phyloP scores from a whole-genome alignment of 2,797 vertebrate species.

The Pipistrellus pipistrellus region DNA sequence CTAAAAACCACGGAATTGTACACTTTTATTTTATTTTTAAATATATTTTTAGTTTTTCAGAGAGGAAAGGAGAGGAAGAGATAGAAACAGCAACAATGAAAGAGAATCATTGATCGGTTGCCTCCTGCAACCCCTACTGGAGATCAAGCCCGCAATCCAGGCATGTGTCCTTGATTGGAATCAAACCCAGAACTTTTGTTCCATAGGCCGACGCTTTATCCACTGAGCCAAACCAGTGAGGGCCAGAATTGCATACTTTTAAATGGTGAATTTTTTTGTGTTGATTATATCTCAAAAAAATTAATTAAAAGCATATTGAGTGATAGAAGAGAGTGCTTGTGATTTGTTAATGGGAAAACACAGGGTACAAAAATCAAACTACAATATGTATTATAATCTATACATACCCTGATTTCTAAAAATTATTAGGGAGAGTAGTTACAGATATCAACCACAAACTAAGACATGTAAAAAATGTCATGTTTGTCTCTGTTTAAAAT shows the following conservation, averaged over 20 bases:
- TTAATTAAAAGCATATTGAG: neutral
- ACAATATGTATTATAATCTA: rapidly evolving
- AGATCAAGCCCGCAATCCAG: too few species aligned
- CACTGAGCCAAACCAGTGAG: too few species aligned
- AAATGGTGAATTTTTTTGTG: neutral
- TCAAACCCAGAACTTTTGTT: too few species aligned
- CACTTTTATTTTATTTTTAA: too few species aligned
- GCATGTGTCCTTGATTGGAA: too few species aligned
- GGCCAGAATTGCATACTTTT: neutral
- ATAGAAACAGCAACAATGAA: too few species aligned
- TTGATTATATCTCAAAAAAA: neutral
- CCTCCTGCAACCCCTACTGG: too few species aligned
- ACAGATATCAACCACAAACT: neutral
- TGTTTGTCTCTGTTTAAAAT: neutral
- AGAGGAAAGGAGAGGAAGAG: too few species aligned
- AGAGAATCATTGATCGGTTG: too few species aligned
- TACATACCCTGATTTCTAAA: neutral
- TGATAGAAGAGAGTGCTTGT: neutral
- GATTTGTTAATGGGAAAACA: neutral
- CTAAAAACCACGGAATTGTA: neutral
- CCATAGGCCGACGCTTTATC: too few species aligned
- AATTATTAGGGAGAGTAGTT: neutral
- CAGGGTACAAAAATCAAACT: neutral
- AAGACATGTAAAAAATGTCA: neutral
- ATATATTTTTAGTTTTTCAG: too few species aligned